Evolutionary conservation across 1,140 invertebrate species (phyloP), one percentile per base, ranked within the genome.

Genomic region (Teleopsis dalmanni): DNA sequence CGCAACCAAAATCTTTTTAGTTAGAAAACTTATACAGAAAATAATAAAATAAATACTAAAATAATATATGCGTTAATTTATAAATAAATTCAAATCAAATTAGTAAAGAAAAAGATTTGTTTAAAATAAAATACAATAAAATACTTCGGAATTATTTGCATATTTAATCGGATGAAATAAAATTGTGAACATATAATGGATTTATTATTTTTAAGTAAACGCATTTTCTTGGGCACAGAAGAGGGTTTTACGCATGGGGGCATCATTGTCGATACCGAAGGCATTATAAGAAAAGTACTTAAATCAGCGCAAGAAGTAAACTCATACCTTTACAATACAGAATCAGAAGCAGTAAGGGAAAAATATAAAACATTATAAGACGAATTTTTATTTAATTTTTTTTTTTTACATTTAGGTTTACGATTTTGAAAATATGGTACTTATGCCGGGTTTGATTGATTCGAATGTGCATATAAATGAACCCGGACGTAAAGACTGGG

Each of bases 391-490:
- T 35, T 13, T 19, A 37, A 18, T 40, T 48, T 36, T 8, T 42
- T 53, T 46, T 43, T 9, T 13, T 16, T 29, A 40, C 19, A 36
- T 31, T 4, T 27, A 78, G 78, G 67, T 82, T 2, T 65, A 76
- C 13, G 78, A 84, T 65, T 81, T 78, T 41, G 82, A 79, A 2
- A 70, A 78, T 33, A 52, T 73, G 34, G 72, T 83, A 3, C 48
- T 87, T 16, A 81, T 94, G 74, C 81, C 90, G 10, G 91, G 86
- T 16, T 71, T 94, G 2, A 87, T 95, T 33, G 91, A 94, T 72
- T 80, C 88, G 1, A 90, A 94, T 63, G 89, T 93, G 1, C 89
- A 94, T 60, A 77, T 93, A 4, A 83, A 91, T 55, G 90, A 93
- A 67, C 91, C 90, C 2, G 91, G 91, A 1, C 72, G 82, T 14